Conservation (phyloP, 1,140 invertebrate species). For the Neodiprion fabricii region DNA sequence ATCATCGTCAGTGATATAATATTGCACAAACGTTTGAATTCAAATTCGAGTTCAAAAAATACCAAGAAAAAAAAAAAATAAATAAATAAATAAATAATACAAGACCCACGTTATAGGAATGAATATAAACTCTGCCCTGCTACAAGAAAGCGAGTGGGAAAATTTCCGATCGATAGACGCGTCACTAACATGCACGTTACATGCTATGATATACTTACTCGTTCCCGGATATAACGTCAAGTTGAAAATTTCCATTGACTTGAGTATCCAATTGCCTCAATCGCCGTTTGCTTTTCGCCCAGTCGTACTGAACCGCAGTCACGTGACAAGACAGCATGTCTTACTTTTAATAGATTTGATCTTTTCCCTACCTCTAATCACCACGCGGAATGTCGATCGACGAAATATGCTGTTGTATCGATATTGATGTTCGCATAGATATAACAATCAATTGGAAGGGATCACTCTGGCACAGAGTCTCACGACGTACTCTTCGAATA, state of each 20-base stretch:
- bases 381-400: background rate
- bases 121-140: no score
- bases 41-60: no score
- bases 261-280: background rate
- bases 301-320: conserved; percentile 46
- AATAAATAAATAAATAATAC: no score
- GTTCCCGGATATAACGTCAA: background rate
- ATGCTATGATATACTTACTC: background rate
- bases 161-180: no score
- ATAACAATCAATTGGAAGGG: no score
- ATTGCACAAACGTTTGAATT: no score
- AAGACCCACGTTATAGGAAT: no score
- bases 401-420: background rate
- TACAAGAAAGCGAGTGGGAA: no score
- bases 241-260: background rate
- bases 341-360: background rate
- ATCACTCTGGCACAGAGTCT: no score
- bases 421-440: background rate
- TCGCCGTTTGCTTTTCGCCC: conserved; percentile 30
- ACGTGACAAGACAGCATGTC: conserved; percentile 52
- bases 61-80: no score
- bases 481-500: no score
- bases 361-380: background rate
- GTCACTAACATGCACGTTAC: background rate
- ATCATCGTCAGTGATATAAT: no score